phyloP scores from a whole-genome alignment of 2,797 vertebrate genomes.

The Acrossocheilus fasciatus region DNA sequence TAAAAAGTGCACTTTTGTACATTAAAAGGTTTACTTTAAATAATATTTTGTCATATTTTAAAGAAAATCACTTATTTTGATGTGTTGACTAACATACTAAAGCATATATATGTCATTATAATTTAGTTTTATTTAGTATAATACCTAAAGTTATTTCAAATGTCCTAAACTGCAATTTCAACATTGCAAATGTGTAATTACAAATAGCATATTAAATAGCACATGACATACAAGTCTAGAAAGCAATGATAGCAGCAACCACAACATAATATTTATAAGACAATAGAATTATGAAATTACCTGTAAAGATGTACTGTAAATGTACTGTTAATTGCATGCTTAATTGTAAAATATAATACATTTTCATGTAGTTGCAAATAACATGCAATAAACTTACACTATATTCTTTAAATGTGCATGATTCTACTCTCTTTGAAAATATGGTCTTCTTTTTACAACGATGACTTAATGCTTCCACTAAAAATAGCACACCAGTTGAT shows the following conservation, averaged over 20 bases:
- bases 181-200: background rate
- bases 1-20: background rate
- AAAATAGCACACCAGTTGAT: background rate
- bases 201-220: background rate
- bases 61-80: background rate
- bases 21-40: background rate
- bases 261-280: background rate
- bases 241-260: background rate
- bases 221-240: background rate
- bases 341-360: background rate
- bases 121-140: background rate
- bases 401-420: background rate
- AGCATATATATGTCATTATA: background rate
- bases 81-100: background rate
- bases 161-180: background rate
- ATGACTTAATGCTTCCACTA: background rate
- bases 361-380: background rate
- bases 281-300: background rate
- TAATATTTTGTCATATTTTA: background rate
- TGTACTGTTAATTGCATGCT: background rate
- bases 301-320: background rate
- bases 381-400: background rate
- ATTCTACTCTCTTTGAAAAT: background rate
- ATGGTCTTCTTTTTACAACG: background rate
- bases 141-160: background rate